Conservation (phyloP, 2,113 vertebrate genomes). For the Brevimyrus niger region DNA sequence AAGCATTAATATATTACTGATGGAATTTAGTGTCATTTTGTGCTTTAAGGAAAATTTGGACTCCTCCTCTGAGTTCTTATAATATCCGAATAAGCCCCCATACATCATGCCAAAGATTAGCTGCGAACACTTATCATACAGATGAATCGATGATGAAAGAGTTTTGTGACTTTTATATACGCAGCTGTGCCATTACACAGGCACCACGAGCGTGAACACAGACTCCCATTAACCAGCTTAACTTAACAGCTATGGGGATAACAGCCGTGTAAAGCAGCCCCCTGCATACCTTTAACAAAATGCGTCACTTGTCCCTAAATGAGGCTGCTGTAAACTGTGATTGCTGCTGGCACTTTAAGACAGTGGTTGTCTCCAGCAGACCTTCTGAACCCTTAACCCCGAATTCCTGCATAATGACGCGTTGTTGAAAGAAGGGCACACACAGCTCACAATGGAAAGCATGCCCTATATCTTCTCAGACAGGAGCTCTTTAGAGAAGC, state of each 20-base stretch:
- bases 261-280: not conserved
- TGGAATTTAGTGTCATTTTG: not conserved
- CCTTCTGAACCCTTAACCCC: not conserved
- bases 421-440: not conserved
- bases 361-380: not conserved
- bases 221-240: not conserved
- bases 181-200: not conserved
- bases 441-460: not conserved
- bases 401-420: slow-evolving; percentile 2
- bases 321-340: not conserved
- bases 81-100: not conserved
- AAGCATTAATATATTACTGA: not conserved
- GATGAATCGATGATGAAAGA: not conserved
- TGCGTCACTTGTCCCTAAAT: not conserved
- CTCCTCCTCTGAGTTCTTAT: not conserved
- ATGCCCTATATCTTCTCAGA: not conserved
- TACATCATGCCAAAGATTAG: not conserved
- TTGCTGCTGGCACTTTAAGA: not conserved
- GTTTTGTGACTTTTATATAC: not conserved
- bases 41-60: not conserved
- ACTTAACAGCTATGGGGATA: not conserved
- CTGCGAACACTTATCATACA: not conserved
- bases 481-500: not conserved
- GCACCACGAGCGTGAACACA: not conserved
- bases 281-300: not conserved